Base-by-base conservation (phyloP, 2,888 invertebrate genomes). In the Lasioglossum malachurum region DNA sequence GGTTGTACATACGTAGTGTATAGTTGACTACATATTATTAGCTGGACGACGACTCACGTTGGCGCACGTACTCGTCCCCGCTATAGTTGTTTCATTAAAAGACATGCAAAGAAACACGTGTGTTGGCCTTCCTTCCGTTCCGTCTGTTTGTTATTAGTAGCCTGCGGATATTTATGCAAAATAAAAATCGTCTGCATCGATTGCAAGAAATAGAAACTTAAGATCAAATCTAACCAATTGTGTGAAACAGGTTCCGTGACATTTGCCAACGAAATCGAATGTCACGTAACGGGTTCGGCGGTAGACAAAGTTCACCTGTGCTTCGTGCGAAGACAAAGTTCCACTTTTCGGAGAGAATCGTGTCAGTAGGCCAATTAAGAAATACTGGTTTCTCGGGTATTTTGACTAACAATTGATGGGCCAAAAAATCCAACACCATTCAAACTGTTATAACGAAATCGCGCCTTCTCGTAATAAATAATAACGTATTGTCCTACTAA, bases 361-460 rank as follows among this genome's bases (percentile, higher is more conserved):
- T 85, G 90, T 84, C 84, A 90, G 89, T 90, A 57, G 90, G 87
- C 31, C 82, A 46, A 83, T 83, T 27, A 38, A 49, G 44, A 64
- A 84, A 38, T 57, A 10, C 64, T 27, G 41, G 71, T 31, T 16
- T 38, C 10, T 16, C 72, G n/a, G 10, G n/a, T 23, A 64, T 73
- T 67, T 67, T 31, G 27, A n/a, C 35, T n/a, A n/a, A 31, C 19
- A 64, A 31, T 64, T n/a, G 27, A 38, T n/a, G 16, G 35, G 14
- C 60, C 44, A 23, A 71, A n/a, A 71, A 69, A 53, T n/a, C 16
- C 38, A 14, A 41, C 10, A 5, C 41, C n/a, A 4, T n/a, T 38
- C 5, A n/a, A 23, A 38, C 19, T 12, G 8, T 38, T 35, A 1
- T 19, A 38, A 38, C 4, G 10, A 19, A 35, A 35, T 69, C 0